A percentile compares a stretch with the other conserved stretches of the same genome.
phyloP scores from a whole-genome alignment of 1,140 invertebrate species.

The Drosophila nasuta region DNA sequence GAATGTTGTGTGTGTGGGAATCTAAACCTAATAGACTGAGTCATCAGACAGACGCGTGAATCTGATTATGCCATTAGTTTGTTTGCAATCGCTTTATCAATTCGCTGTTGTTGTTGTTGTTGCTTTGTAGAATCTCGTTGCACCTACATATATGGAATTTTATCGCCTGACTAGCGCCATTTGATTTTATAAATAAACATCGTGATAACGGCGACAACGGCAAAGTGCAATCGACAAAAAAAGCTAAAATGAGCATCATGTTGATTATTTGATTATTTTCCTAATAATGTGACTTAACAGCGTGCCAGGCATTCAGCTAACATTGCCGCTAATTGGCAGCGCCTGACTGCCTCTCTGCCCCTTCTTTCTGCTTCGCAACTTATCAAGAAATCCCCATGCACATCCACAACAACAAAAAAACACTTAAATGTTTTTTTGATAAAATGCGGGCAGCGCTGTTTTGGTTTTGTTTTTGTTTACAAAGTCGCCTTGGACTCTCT shows the following conservation, averaged over 20 bases:
- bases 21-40: slow-evolving; percentile 37
- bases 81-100: slow-evolving; percentile 37
- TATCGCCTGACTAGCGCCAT: slow-evolving; percentile 38
- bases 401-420: neutral
- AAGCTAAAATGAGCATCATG: slow-evolving; percentile 11
- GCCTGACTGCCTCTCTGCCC: neutral
- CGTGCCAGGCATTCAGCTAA: slow-evolving; percentile 1
- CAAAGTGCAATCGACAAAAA: slow-evolving; percentile 15
- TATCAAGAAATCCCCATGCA: neutral
- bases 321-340: slow-evolving; percentile 2
- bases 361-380: neutral
- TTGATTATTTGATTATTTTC: slow-evolving; percentile 17
- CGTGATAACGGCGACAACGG: slow-evolving; percentile 35
- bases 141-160: slow-evolving; percentile 38
- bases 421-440: slow-evolving; percentile 39
- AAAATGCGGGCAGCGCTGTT: slow-evolving; percentile 19
- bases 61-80: slow-evolving; percentile 32
- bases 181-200: slow-evolving; percentile 46
- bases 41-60: slow-evolving; percentile 61
- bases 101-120: slow-evolving; percentile 15
- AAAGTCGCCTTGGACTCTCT: slow-evolving; percentile 17
- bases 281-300: slow-evolving; percentile 50
- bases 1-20: slow-evolving; percentile 40
- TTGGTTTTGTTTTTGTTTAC: slow-evolving; percentile 57
- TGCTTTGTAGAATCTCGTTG: slow-evolving; percentile 30